Evolutionary conservation across 2,113 vertebrate genomes (phyloP).

Genomic region (Prochilodus magdalenae): DNA sequence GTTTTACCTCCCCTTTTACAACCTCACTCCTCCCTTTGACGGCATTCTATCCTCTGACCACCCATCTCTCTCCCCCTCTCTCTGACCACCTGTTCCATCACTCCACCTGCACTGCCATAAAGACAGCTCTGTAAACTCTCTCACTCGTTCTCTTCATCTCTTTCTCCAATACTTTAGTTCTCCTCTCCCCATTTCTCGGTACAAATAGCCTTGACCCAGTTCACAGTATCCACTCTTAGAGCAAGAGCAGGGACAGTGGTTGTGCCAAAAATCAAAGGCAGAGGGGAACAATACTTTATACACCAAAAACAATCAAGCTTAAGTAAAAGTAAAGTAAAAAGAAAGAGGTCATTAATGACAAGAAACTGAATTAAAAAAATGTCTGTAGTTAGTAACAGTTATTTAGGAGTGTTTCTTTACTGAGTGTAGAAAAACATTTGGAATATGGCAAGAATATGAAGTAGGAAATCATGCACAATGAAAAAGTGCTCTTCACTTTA

Average conservation of each 20-base stretch:
- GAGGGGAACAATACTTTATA: neutral
- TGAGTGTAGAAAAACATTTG: neutral
- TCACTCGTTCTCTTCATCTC: neutral
- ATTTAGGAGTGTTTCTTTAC: neutral
- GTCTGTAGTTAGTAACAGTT: neutral
- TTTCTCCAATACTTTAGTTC: slow-evolving; percentile 12
- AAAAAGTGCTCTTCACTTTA: too few relatives aligned
- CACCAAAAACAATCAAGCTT: too few relatives aligned
- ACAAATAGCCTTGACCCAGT: slow-evolving; percentile 12
- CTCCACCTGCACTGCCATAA: slow-evolving; percentile 44
- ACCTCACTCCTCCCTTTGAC: slow-evolving; percentile 25
- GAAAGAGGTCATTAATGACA: neutral
- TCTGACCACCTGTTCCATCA: slow-evolving; percentile 40
- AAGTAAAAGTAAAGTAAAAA: neutral
- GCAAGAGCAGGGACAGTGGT: neutral
- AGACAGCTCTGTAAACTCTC: slow-evolving; percentile 27
- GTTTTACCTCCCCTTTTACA: slow-evolving; percentile 46
- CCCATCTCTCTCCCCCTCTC: neutral
- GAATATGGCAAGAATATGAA: neutral
- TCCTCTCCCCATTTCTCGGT: slow-evolving; percentile 6
- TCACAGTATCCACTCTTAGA: neutral
- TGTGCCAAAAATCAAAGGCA: neutral
- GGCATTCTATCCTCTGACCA: slow-evolving; percentile 9
- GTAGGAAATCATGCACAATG: neutral
- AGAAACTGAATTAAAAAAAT: neutral